Evolutionary conservation across 2,888 invertebrate species (phyloP).

Genomic region (Hirtodrosophila alboralis): DNA sequence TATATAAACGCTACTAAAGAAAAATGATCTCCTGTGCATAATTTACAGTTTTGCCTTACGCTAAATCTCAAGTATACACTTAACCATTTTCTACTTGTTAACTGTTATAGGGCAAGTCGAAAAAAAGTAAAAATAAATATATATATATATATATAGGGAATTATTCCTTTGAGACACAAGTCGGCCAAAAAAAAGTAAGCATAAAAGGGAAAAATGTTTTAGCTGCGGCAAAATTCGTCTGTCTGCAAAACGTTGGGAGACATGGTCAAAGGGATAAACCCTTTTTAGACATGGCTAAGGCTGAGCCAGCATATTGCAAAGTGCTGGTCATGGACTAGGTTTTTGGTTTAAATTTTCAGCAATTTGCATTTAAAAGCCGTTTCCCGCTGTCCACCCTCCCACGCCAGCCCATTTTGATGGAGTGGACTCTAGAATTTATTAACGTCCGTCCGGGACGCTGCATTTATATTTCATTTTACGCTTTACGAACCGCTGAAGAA

Average conservation of each 20-base stretch:
- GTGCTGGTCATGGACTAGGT: constrained; percentile 26
- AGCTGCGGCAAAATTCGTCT: constrained; percentile 66
- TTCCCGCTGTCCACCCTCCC: too few relatives aligned
- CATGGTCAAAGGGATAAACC: constrained; percentile 57
- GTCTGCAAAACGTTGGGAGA: constrained; percentile 49
- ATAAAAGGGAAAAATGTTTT: constrained; percentile 62
- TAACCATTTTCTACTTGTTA: constrained; percentile 76
- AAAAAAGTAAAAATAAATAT: constrained; percentile 28
- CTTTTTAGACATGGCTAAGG: constrained; percentile 42
- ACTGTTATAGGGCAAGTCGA: constrained; percentile 58
- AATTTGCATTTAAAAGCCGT: constrained; percentile 74
- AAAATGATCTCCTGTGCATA: constrained; percentile 80
- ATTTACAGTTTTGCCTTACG: constrained; percentile 78
- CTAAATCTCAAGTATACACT: constrained; percentile 75
- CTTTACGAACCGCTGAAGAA: constrained; percentile 64
- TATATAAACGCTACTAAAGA: constrained; percentile 49
- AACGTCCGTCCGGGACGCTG: constrained; percentile 45
- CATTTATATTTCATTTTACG: constrained; percentile 74
- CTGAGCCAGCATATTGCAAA: constrained; percentile 35
- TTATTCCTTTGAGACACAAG: constrained; percentile 70
- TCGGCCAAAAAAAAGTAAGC: constrained; percentile 33
- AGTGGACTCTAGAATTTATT: constrained; percentile 74
- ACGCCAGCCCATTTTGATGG: constrained; percentile 47
- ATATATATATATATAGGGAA: constrained; percentile 34
- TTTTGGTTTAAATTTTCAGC: constrained; percentile 66